Conservation (phyloP, 2,113 vertebrate genomes). For the Phasianus colchicus region DNA sequence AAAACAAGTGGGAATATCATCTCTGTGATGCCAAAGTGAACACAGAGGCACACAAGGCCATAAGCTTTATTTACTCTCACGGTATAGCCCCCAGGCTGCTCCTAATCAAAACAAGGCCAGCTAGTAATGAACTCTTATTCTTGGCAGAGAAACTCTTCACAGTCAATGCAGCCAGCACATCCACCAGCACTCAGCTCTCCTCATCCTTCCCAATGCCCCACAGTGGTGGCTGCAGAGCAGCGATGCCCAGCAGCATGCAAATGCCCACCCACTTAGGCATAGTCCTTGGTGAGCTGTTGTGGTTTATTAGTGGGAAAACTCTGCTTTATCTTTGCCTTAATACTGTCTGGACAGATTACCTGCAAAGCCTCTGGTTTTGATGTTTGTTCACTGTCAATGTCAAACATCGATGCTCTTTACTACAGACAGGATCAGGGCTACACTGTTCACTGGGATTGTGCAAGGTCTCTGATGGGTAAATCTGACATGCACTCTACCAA, state of each 20-base stretch:
- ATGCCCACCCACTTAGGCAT: background rate
- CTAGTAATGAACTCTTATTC: conserved; percentile 17
- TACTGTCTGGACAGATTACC: background rate
- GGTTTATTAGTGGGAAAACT: background rate
- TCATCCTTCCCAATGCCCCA: background rate
- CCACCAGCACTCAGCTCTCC: background rate
- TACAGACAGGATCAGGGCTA: background rate
- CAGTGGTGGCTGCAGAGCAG: background rate
- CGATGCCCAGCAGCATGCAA: background rate
- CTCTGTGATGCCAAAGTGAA: background rate
- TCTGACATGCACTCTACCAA: background rate
- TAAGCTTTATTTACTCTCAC: background rate
- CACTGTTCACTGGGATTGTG: background rate
- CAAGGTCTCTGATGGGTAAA: background rate
- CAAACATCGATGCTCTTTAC: background rate
- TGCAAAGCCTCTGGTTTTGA: background rate
- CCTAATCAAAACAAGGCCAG: conserved; percentile 43
- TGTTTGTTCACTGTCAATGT: background rate
- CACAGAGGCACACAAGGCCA: background rate
- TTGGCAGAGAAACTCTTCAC: background rate
- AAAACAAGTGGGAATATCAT: background rate
- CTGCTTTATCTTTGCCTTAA: background rate
- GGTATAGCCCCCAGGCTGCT: background rate
- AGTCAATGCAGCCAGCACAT: background rate
- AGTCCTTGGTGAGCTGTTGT: background rate